A percentile compares a stretch with the other conserved stretches of the same genome.
These are phyloP conservation scores for Leguminivora glycinivorella DNA, from an alignment of 1,140 invertebrate genomes.

Conservation along the genomic window DNA sequence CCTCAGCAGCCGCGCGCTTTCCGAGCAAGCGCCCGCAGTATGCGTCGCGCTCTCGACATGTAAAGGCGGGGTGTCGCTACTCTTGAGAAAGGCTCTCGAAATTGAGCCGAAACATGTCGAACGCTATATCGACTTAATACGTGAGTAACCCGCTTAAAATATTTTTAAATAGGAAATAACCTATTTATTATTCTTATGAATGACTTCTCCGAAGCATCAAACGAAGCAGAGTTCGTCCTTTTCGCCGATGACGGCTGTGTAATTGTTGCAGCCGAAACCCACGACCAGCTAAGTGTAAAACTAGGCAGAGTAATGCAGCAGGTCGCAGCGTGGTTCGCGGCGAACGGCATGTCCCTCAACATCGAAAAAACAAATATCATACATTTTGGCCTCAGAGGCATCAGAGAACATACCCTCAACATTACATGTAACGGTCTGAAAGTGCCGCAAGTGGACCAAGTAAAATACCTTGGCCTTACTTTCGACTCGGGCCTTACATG, in stretches of 20 bases:
- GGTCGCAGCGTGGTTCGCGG: background rate
- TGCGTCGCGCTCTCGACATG: no score
- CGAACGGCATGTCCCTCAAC: conserved; percentile 6
- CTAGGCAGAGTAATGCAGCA: background rate
- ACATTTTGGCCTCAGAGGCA: background rate
- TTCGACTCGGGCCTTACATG: conserved; percentile 12
- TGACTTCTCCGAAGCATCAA: background rate
- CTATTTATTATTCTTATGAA: conserved; percentile 11
- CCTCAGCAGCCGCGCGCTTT: no score
- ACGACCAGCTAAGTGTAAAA: background rate
- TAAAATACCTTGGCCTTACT: background rate
- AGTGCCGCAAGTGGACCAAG: conserved; percentile 13
- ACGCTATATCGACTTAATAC: no score
- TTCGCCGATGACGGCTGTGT: conserved; percentile 21
- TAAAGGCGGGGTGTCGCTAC: no score
- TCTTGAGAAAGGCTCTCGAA: no score
- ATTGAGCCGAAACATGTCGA: no score
- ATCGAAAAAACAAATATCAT: conserved; percentile 10
- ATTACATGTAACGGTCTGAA: background rate
- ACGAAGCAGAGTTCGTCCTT: conserved; percentile 2
- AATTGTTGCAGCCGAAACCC: background rate
- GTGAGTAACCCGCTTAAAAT: no score
- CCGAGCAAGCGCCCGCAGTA: no score
- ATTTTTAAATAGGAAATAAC: no score
- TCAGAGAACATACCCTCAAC: background rate